Base-by-base conservation (phyloP, 64 coral and sea anemone genomes). In the Montipora sp. region DNA sequence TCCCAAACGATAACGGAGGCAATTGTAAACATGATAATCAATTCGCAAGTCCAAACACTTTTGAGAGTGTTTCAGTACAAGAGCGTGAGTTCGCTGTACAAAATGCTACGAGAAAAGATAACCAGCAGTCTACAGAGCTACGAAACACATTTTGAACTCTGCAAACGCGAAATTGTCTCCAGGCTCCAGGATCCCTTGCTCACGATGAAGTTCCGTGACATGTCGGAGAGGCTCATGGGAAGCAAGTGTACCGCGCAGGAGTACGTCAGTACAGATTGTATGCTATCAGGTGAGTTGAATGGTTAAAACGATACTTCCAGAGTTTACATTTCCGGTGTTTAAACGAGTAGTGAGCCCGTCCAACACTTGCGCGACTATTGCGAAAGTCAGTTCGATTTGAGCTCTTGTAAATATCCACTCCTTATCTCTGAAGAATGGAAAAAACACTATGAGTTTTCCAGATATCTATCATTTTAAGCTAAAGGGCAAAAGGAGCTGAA, bases 61-160 rank as follows among this genome's bases (percentile, higher is more conserved):
- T 73, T 98, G 9, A 94, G 89, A 75, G 96, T 95, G 3, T 98
- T 98, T 46, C 96, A 98, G 44, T 98, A 98, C 91, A 98, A 98
- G 43, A 98, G 96, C 48, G 96, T 98, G 18, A 98, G 96, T 55
- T 98, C 96, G 0, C 47, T 98, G 59, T 98, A 98, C 94, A 98
- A 98, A 79, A 98, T 98, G 96, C 51, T 98, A 7, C 82, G 96
- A 59, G 94, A 98, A 75, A 95, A 93, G 60, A 94, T 98, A 3
- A 95, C 94, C 18, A 93, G 94, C 19, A 95, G 76, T 51, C 85
- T 98, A 12, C 94, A 95, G 61, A 93, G 94, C 59, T 98, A 93
- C 36, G 78, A 89, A 5, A 91, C 82, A 36, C 96, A 98, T 78
- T 98, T 95, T 77, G 94, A 93, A 77, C 88, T 98, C 21, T 98